A percentile compares a stretch with the other conserved stretches of the same genome.
phyloP scores from a whole-genome alignment of 2,888 invertebrate genomes.

The Stegophylla sp. region DNA sequence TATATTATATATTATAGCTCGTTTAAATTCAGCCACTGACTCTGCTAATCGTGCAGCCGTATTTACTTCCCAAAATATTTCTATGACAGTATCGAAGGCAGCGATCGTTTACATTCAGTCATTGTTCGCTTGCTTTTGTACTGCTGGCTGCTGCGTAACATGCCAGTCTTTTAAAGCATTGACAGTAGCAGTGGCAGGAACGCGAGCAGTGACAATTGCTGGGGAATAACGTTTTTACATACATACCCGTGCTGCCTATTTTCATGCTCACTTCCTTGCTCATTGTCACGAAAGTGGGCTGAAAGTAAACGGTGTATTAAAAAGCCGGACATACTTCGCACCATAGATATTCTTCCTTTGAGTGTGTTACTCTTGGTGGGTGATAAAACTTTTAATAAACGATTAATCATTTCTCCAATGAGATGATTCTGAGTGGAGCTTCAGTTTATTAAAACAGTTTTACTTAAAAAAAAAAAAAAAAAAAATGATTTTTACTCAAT shows the following conservation, averaged over 20 bases:
- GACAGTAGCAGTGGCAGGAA: not conserved
- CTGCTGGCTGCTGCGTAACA: not conserved
- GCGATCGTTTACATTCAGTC: constrained; percentile 9
- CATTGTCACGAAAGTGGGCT: not conserved
- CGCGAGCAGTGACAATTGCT: not conserved
- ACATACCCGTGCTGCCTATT: not conserved
- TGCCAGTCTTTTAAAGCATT: not conserved
- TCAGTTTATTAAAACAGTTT: too few relatives aligned
- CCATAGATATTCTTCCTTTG: too few relatives aligned
- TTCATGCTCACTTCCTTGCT: not conserved
- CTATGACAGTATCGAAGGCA: too few relatives aligned
- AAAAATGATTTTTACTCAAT: too few relatives aligned
- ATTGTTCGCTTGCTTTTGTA: not conserved
- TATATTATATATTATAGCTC: not conserved
- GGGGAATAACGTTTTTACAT: not conserved
- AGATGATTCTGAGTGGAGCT: too few relatives aligned
- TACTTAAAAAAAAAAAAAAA: too few relatives aligned
- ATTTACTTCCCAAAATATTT: too few relatives aligned
- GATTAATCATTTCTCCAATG: too few relatives aligned
- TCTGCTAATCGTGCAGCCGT: not conserved
- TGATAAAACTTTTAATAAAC: too few relatives aligned
- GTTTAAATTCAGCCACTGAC: constrained; percentile 10
- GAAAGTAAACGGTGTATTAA: not conserved
- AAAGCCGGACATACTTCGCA: too few relatives aligned
- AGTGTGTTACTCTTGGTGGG: too few relatives aligned